Conservation (phyloP, 2,888 invertebrate species). For the Brachynemurus nebulosus region DNA sequence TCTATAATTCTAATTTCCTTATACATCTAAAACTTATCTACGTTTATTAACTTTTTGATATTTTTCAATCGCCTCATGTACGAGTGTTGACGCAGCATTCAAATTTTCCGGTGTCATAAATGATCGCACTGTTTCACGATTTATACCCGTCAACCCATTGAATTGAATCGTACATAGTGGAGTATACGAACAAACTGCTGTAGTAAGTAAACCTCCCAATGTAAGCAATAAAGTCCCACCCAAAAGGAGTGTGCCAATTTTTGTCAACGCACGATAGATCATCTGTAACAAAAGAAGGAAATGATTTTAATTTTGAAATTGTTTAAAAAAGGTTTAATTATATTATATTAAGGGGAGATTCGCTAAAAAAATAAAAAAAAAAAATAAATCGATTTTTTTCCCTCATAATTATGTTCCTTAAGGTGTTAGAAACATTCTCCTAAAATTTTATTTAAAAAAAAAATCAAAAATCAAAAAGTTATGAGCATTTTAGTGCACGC, state of each 20-base stretch:
- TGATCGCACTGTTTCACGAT: slow-evolving; percentile 38
- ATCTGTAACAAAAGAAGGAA: slow-evolving; percentile 17
- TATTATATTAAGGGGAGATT: no score
- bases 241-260: slow-evolving; percentile 31
- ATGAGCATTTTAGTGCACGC: no score
- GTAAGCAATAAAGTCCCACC: slow-evolving; percentile 33
- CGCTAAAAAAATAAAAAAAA: no score
- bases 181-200: slow-evolving; percentile 46
- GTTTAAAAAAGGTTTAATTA: no score
- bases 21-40: no score
- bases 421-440: no score
- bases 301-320: no score
- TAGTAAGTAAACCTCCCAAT: slow-evolving; percentile 39
- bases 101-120: slow-evolving; percentile 44
- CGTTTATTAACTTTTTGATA: slow-evolving; percentile 34
- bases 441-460: no score
- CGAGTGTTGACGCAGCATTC: slow-evolving; percentile 41
- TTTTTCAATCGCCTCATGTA: slow-evolving; percentile 46
- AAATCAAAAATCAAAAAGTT: no score
- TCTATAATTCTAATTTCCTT: no score
- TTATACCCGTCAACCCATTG: slow-evolving; percentile 28
- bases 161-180: slow-evolving; percentile 45
- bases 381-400: no score
- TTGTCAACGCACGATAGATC: slow-evolving; percentile 27
- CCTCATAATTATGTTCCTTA: no score